These are phyloP conservation scores for Ceratosolen fusciceps DNA, from an alignment of 1,140 invertebrate species.

Conservation along the genomic window DNA sequence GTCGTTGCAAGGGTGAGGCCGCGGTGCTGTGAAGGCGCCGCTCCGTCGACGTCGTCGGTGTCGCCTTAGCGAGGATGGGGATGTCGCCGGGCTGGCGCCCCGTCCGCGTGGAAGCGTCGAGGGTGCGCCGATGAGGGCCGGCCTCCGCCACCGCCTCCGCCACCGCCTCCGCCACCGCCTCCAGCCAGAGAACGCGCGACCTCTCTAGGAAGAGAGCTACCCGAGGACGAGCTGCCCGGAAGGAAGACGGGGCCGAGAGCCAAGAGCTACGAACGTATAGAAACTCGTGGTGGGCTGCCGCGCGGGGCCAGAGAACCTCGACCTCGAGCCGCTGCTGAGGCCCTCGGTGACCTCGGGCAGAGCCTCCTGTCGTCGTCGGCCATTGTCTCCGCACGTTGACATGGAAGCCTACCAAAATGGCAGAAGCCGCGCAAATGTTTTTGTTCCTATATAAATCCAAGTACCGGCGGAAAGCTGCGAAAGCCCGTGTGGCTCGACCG, in stretches of 20 bases:
- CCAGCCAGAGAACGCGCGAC: not conserved
- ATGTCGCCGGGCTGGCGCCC: not conserved
- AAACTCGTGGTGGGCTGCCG: no score
- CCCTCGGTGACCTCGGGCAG: not conserved
- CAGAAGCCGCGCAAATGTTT: slow-evolving; percentile 85
- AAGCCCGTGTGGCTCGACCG: slow-evolving; percentile 65
- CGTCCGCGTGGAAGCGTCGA: not conserved
- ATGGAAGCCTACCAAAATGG: slow-evolving; percentile 77
- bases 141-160: no score
- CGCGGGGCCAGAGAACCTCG: not conserved
- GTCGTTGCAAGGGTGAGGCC: no score
- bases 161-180: no score
- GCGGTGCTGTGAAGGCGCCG: not conserved
- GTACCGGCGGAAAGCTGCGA: slow-evolving; percentile 75
- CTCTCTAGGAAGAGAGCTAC: not conserved
- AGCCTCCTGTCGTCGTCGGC: slow-evolving; percentile 61
- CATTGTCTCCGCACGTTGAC: slow-evolving; percentile 65
- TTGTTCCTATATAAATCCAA: slow-evolving; percentile 88
- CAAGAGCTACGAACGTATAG: not conserved
- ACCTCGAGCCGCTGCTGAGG: not conserved
- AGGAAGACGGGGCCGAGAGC: not conserved
- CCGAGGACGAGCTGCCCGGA: not conserved
- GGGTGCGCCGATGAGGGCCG: not conserved
- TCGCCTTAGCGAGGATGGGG: not conserved
- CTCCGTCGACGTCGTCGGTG: not conserved